Percentiles rank a stretch among this genome's conserved stretches.
Conservation (phyloP, 2,888 invertebrate species). For the Deilephila elpenor region DNA sequence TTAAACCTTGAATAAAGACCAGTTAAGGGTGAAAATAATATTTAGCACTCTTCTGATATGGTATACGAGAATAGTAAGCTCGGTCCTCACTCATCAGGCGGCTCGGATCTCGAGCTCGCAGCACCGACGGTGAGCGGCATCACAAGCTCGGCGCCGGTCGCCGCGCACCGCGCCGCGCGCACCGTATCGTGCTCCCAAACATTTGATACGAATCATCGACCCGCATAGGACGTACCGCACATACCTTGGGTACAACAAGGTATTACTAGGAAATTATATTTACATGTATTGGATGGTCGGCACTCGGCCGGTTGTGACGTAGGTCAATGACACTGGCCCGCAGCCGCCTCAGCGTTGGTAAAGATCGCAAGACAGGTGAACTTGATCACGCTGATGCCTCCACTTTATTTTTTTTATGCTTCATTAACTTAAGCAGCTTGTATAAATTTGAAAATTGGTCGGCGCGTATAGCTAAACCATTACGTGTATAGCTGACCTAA, state of each 20-base stretch:
- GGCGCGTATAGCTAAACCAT: neutral
- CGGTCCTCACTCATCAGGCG: neutral
- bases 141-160: slow-evolving; percentile 26
- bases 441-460: neutral
- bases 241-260: slow-evolving; percentile 37
- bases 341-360: slow-evolving; percentile 26
- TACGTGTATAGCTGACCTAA: neutral
- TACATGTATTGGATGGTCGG: slow-evolving; percentile 41
- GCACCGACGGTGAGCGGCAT: neutral
- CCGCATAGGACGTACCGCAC: slow-evolving; percentile 42
- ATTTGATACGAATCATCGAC: slow-evolving; percentile 46
- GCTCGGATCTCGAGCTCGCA: neutral
- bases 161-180: slow-evolving; percentile 32
- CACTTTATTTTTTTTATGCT: slow-evolving; percentile 14
- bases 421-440: slow-evolving; percentile 20
- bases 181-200: slow-evolving; percentile 38
- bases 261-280: slow-evolving; percentile 41
- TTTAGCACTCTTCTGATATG: slow-evolving; percentile 31
- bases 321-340: slow-evolving; percentile 43
- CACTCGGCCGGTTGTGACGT: slow-evolving; percentile 35
- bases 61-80: neutral
- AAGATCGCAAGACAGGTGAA: slow-evolving; percentile 35
- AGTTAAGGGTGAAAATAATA: slow-evolving; percentile 30
- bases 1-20: slow-evolving; percentile 12
- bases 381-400: slow-evolving; percentile 18